Base-by-base conservation (phyloP, 2,113 vertebrate genomes). In the Nettapus auritus region DNA sequence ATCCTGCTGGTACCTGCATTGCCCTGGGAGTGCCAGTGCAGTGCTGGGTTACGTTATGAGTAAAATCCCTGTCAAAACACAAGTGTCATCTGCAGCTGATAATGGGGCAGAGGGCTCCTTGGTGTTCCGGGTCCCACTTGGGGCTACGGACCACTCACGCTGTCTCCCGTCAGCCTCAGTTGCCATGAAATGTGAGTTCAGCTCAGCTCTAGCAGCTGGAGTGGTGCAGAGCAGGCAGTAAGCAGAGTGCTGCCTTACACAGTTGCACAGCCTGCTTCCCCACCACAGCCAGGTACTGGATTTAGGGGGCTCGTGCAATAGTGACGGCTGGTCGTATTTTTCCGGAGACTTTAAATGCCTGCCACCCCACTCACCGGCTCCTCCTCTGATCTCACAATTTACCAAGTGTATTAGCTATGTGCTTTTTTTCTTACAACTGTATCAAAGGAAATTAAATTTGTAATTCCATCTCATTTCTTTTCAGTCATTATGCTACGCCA, bases 381-480 rank as follows among this genome's bases (percentile, higher is more conserved):
- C 67, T 76, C 13, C 67, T 69, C 60, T 53, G 63, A 62, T 85
- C 34, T 91, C 48, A 20, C 8, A 8, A 5, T 86, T 85, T 76
- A 82, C 40, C 21, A 57, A 14, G 33, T 28, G 11, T 66, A 17
- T 66, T 50, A 74, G 29, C 29, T 56, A 33, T 66, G 19, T 73
- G 1, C 42, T 89, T 87, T 52, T 52, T 55, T 69, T 52, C 25
- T 48, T 48, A 48, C 40, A 28, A 74, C 59, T 69, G 29, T 36
- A 38, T 86, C 50, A n/a, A 31, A 55, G 21, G 69, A 53, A 80
- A 85, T 57, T 52, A 63, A 80, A 66, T 68, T 66, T 69, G 34
- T 85, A 36, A 89, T 86, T 77, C n/a, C 28, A 7, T 70, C 60
- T 77, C 11, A 40, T 76, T 94, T 94, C 87, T 80, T 50, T 69